Base-by-base conservation (phyloP, 2,888 invertebrate species). In the Ernsta delagoae region DNA sequence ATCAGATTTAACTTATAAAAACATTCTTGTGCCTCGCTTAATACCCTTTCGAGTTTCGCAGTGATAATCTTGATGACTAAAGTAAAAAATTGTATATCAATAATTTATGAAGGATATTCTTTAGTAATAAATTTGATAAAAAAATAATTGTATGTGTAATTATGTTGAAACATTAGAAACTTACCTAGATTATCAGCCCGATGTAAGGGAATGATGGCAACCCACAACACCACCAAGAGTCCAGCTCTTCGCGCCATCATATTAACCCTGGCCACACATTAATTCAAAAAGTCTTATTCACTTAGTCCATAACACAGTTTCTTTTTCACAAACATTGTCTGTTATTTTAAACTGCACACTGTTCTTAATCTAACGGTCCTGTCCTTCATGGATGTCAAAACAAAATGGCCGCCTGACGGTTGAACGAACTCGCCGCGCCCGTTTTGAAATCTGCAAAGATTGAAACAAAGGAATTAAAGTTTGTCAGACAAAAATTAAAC, bases 121-220 rank as follows among this genome's bases (percentile, higher is more conserved):
- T n/a, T n/a, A n/a, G n/a, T n/a, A n/a, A n/a, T n/a, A n/a, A n/a
- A n/a, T n/a, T n/a, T n/a, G n/a, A n/a, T n/a, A n/a, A n/a, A n/a
- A n/a, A n/a, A n/a, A n/a, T n/a, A n/a, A n/a, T n/a, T n/a, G n/a
- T n/a, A n/a, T n/a, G n/a, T n/a, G n/a, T n/a, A n/a, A n/a, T n/a
- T n/a, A n/a, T n/a, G n/a, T 9, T 36, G 36, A 36, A 36, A 36
- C 31, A 2, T 1, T 7, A 31, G 16, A 0, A 11, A 85, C 89
- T 90, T 79, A 92, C 92, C 92, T 60, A 92, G 85, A 77, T 92
- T 92, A 80, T 92, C 92, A 72, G 92, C 92, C 72, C 88, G 83
- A 74, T 90, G 88, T 66, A 89, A 75, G 24, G 92, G 92, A 72
- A 92, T 88, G 72, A 87, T 82, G 65, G 89, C 86, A 59, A 91